A percentile compares a stretch with the other conserved stretches of the same genome.
phyloP scores from a whole-genome alignment of 2,888 invertebrate species.

The Lasioglossum malachurum region DNA sequence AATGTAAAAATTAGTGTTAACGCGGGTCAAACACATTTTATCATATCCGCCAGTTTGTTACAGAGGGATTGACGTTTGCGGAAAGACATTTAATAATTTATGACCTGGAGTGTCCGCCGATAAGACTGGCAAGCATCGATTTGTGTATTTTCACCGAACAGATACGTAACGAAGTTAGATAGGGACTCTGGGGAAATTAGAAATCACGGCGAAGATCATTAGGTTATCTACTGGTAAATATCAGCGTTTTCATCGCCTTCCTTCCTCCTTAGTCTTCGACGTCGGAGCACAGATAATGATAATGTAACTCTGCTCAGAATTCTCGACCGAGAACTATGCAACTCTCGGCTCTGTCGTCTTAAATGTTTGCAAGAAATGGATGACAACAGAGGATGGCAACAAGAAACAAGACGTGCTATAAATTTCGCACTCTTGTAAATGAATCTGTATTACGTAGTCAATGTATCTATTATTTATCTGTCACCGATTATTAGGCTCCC shows the following conservation, averaged over 20 bases:
- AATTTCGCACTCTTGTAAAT: not conserved
- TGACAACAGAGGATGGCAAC: not conserved
- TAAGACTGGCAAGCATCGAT: constrained; percentile 40
- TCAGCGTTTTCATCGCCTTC: constrained; percentile 51
- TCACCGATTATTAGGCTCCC: not conserved
- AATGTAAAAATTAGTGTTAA: not conserved
- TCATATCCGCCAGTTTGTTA: not conserved
- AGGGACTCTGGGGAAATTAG: constrained; percentile 60
- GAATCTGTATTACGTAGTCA: not conserved
- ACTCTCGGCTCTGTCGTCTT: not conserved
- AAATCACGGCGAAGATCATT: constrained; percentile 54
- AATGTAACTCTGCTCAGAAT: constrained; percentile 26
- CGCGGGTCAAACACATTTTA: too few species aligned
- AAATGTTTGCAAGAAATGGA: not conserved
- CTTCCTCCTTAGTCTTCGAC: constrained; percentile 11
- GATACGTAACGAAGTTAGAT: constrained; percentile 49
- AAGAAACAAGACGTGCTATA: not conserved
- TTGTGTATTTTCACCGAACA: constrained; percentile 50
- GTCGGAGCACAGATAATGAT: constrained; percentile 13
- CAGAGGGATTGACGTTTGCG: not conserved
- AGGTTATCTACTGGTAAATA: constrained; percentile 60
- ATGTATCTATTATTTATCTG: not conserved
- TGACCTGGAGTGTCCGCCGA: not conserved
- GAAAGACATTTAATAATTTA: not conserved
- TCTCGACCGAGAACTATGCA: not conserved